These are phyloP conservation scores for Melangyna quadrimaculata DNA, from an alignment of 2,888 invertebrate genomes.

Conservation along the genomic window DNA sequence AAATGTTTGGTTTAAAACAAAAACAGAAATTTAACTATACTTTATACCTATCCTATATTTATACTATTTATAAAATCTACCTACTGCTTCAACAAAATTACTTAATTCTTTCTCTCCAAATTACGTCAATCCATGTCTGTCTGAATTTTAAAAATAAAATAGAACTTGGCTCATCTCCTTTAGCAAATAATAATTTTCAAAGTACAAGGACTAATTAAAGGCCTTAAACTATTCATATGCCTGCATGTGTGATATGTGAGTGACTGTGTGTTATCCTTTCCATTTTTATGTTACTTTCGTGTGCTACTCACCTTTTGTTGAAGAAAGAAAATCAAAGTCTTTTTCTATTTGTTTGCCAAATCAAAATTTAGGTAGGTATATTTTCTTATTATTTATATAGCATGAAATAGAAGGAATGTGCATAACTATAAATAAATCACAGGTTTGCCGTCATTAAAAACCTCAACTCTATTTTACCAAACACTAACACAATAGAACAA, in stretches of 20 bases:
- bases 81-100: too few relatives aligned
- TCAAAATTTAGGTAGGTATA: slow-evolving; percentile 43
- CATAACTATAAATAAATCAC: slow-evolving; percentile 66
- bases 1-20: too few relatives aligned
- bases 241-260: background rate
- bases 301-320: slow-evolving; percentile 55
- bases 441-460: slow-evolving; percentile 63
- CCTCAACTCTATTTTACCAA: slow-evolving; percentile 28
- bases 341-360: slow-evolving; percentile 14
- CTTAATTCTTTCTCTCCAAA: background rate
- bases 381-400: slow-evolving; percentile 45
- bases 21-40: too few relatives aligned
- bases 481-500: background rate
- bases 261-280: slow-evolving; percentile 10
- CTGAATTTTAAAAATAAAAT: background rate
- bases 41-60: too few relatives aligned
- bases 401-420: slow-evolving; percentile 1
- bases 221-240: slow-evolving; percentile 38
- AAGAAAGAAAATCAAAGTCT: background rate
- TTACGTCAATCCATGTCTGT: slow-evolving; percentile 16
- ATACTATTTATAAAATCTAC: too few relatives aligned
- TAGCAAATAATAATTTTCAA: slow-evolving; percentile 39
- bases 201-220: slow-evolving; percentile 65
- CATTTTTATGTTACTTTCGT: slow-evolving; percentile 53
- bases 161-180: slow-evolving; percentile 8